Evolutionary conservation across 23 tunicate species (phyloP), one percentile per base, ranked within the genome.

Genomic region (Diplosoma virens): DNA sequence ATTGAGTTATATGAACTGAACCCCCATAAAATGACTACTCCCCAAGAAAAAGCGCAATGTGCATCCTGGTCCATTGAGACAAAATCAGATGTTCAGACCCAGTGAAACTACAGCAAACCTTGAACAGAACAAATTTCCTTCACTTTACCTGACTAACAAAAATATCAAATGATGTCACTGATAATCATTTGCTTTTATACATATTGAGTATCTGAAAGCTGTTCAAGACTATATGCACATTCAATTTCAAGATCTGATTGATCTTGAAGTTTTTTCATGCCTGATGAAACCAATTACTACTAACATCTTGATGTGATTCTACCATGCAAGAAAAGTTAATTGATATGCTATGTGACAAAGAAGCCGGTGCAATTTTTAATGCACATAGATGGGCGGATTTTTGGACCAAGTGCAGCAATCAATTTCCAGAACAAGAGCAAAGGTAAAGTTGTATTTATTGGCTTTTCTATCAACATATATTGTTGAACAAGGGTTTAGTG

Each of bases 401-500:
- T 28, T 64, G 33, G 33, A 64, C 29, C 71, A 64, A 64, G 71
- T 64, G 33, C 71, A 64, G 71, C 29, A 17, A 30, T 17, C 71
- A 22, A 23, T 64, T 64, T 64, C 71, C 71, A 7, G 34, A 66
- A 66, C 21, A 3, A 35, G 73, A 35, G 73, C 32, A 22, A 66
- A 32, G 33, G 1, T 32, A 3, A 66, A 66, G 33, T 31, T 31
- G 33, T 66, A 31, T 29, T 1, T 66, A 30, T n/a, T 66, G 46
- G 46, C 73, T 3, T 66, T 30, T 31, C 73, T 3, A 1, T 3
- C 46, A 66, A 66, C 73, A 66, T 66, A 66, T 32, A 66, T 66
- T 66, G 73, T n/a, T 35, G 71, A 64, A 35, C 71, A 64, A 64
- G 71, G 71, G n/a, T n/a, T n/a, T n/a, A n/a, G n/a, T 56, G 64